Percentiles rank a stretch among this genome's conserved stretches.
phyloP scores from a whole-genome alignment of 2,113 vertebrate species.

The Myxocyprinus asiaticus region DNA sequence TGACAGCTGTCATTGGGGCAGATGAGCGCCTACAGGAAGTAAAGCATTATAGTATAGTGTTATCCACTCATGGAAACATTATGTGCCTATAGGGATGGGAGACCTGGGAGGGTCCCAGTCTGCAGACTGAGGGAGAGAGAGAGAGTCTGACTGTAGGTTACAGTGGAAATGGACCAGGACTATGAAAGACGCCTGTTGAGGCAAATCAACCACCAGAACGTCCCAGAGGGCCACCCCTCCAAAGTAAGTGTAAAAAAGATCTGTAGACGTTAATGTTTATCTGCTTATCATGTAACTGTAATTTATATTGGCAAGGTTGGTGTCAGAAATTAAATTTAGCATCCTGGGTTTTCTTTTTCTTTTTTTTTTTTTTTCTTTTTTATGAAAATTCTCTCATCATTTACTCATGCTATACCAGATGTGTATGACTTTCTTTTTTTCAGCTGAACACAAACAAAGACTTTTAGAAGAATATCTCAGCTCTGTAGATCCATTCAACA shows the following conservation, averaged over 20 bases:
- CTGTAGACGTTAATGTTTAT: neutral
- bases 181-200: conserved; percentile 80
- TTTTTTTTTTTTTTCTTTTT: no score
- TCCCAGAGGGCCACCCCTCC: conserved; percentile 68
- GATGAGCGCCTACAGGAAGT: neutral
- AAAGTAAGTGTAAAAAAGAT: conserved; percentile 62
- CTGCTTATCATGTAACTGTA: neutral
- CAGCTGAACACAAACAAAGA: no score
- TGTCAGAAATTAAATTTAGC: no score
- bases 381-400: no score
- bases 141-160: conserved; percentile 42
- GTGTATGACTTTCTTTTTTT: no score
- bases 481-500: no score
- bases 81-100: conserved; percentile 63
- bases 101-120: conserved; percentile 56
- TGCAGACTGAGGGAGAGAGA: conserved; percentile 53
- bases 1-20: conserved; percentile 3
- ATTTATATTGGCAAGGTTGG: neutral
- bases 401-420: no score
- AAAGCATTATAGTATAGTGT: neutral
- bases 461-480: no score
- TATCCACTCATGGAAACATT: neutral
- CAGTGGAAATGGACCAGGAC: conserved; percentile 77
- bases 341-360: no score
- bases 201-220: conserved; percentile 81